Conservation (phyloP, 2,113 vertebrate species). For the Pangasianodon gigas region DNA sequence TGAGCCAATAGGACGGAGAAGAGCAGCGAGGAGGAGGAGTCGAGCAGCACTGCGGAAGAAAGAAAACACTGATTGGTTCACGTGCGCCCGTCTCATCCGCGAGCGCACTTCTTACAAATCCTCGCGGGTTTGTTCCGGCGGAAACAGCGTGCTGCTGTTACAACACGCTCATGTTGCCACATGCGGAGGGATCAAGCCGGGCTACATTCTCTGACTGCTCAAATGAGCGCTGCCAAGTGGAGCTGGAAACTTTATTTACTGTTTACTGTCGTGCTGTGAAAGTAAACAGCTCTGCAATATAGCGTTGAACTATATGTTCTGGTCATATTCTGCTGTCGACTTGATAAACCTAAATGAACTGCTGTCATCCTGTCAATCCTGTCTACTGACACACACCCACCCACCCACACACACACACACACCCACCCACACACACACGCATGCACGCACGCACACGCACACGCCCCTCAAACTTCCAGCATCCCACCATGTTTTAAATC, state of each 20-base stretch:
- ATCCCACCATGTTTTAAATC: neutral
- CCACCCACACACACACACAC: neutral
- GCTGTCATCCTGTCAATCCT: slow-evolving; percentile 42
- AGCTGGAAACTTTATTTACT: neutral
- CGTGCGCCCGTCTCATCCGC: neutral
- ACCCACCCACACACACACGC: neutral
- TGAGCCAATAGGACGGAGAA: slow-evolving; percentile 77
- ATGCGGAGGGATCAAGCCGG: slow-evolving; percentile 17
- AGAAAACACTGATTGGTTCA: slow-evolving; percentile 65
- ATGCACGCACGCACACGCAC: neutral
- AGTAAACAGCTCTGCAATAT: neutral
- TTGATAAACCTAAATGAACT: slow-evolving; percentile 71
- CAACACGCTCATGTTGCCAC: slow-evolving; percentile 39
- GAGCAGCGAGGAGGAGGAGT: slow-evolving; percentile 76
- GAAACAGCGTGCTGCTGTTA: slow-evolving; percentile 20
- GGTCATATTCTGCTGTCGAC: slow-evolving; percentile 59
- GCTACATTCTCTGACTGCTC: neutral
- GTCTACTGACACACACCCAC: neutral
- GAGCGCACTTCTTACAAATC: slow-evolving; percentile 24
- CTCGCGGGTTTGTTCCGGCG: slow-evolving; percentile 34
- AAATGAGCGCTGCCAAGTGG: neutral
- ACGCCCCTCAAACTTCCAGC: neutral
- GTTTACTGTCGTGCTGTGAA: neutral
- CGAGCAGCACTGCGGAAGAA: slow-evolving; percentile 74
- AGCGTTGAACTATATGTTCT: slow-evolving; percentile 61